Evolutionary conservation across 2,797 vertebrate species (phyloP).

Genomic region (Molothrus ater): DNA sequence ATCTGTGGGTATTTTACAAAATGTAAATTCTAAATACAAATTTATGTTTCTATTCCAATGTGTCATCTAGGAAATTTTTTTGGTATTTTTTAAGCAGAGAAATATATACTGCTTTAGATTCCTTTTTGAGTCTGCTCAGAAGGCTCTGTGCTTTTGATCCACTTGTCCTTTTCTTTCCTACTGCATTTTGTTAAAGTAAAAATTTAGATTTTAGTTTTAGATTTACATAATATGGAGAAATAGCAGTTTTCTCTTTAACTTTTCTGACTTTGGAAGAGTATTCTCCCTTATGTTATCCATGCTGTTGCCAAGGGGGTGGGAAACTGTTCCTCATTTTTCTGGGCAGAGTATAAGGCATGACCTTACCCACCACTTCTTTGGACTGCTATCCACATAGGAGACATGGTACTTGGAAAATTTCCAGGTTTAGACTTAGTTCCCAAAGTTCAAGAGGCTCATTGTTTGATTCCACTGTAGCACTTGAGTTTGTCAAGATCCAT

Average conservation of each 20-base stretch:
- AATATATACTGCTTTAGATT: neutral
- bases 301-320: neutral
- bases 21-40: neutral
- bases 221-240: neutral
- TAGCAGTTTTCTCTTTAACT: neutral
- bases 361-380: neutral
- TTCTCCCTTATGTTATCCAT: neutral
- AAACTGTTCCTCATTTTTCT: neutral
- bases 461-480: neutral
- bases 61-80: neutral
- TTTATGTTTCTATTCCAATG: neutral
- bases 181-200: neutral
- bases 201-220: neutral
- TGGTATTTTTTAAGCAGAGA: neutral
- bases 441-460: neutral
- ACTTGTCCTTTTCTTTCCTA: neutral
- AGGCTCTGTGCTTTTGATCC: neutral
- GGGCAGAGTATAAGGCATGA: neutral
- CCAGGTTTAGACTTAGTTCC: neutral
- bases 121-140: neutral
- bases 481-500: neutral
- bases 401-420: neutral
- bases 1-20: neutral
- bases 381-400: neutral
- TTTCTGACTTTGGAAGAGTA: neutral